Evolutionary conservation across 2,113 vertebrate genomes (phyloP).

Genomic region (Hydrochoerus hydrochaeris): DNA sequence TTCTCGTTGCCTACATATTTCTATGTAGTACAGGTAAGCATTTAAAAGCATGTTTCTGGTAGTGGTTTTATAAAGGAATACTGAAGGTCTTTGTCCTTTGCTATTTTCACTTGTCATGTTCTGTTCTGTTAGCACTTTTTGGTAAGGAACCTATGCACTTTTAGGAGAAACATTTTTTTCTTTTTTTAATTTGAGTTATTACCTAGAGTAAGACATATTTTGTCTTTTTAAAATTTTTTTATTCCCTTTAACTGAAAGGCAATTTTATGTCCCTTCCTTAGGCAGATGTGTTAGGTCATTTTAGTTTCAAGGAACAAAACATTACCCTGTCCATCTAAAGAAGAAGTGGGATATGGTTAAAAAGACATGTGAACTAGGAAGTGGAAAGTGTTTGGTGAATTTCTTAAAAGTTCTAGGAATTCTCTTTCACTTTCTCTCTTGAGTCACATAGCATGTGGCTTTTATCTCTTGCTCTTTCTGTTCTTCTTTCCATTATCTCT

Average conservation of each 20-base stretch:
- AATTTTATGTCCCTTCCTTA: conserved; percentile 25
- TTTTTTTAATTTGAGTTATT: conserved; percentile 44
- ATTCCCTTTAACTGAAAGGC: background rate
- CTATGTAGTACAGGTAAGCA: background rate
- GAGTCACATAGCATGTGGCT: background rate
- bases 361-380: background rate
- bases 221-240: background rate
- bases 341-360: background rate
- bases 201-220: conserved; percentile 22
- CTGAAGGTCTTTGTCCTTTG: background rate
- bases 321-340: background rate
- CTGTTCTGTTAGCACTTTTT: background rate
- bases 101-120: background rate
- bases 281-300: conserved; percentile 26
- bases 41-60: background rate
- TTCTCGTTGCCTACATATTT: conserved; percentile 4
- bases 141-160: background rate
- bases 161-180: conserved; percentile 15
- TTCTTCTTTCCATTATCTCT: background rate
- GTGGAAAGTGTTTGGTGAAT: background rate
- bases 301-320: conserved; percentile 36
- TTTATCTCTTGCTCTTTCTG: background rate
- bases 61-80: conserved; percentile 22
- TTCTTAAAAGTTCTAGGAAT: conserved; percentile 21
- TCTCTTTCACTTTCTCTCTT: background rate